Evolutionary conservation across 2,113 vertebrate genomes (phyloP), one percentile per base, ranked within the genome.

Genomic region (Trematocara nigrifrons): DNA sequence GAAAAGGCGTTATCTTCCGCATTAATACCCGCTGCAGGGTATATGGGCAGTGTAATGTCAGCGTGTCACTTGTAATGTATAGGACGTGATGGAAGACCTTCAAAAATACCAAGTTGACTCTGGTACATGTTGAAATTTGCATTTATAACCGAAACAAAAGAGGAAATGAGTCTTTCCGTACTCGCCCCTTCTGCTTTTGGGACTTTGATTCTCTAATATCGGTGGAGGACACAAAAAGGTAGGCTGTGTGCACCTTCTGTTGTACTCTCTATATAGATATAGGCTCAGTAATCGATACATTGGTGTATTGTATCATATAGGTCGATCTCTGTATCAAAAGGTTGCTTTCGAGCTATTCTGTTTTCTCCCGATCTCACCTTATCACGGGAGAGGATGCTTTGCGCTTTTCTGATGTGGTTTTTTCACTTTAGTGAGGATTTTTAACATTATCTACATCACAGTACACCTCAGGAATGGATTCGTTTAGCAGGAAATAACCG

Each of bases 1-100:
- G 59, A 26, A 49, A 26, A 85, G 89, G 92, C 88, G 89, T 90
- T 71, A 90, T 89, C 91, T 94, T 93, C 92, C 91, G 92, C 87
- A 1, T 92, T 85, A 3, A 56, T 53, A 77, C 81, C 64, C 61
- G 69, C 84, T 64, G 69, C 79, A 57, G n/a, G 12, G 35, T 42
- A 59, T 9, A 1, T n/a, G 16, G 15, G 16, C 6, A 33, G 42
- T 29, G 71, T 76, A 49, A 12, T 33, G 49, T n/a, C 31, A 16
- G 29, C 31, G 7, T 29, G n/a, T 64, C 71, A 57, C 13, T 71
- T 45, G 57, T 16, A 7, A 15, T 2, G 57, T 47, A 12, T 53
- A 49, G 26, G 10, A 31, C 10, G 45, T 51, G 26, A 8, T n/a
- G 45, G 20, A 12, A 51, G 79, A n/a, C 33, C 57, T 49, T 2